Evolutionary conservation across 64 coral and sea anemone species (phyloP).

Genomic region (Trachythela sp.): DNA sequence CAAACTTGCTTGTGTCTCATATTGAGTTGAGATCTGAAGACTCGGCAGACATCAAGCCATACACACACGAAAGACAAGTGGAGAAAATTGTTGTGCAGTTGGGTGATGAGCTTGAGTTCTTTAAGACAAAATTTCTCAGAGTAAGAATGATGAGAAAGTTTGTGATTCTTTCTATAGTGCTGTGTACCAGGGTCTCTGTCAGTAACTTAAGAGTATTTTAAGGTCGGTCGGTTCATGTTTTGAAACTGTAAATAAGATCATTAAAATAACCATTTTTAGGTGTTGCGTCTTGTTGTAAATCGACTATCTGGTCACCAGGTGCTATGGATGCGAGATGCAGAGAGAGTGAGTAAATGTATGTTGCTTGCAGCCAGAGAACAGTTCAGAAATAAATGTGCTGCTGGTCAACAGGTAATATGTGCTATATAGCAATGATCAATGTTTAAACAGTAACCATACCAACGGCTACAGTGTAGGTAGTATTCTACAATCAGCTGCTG

Average conservation of each 20-base stretch:
- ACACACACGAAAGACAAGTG: conserved; percentile 69
- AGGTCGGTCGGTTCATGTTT: too few species aligned
- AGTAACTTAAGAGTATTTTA: too few species aligned
- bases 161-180: too few species aligned
- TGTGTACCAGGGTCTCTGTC: too few species aligned
- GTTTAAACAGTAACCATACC: too few species aligned
- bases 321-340: conserved; percentile 79
- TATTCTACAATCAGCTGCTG: too few species aligned
- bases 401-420: neutral
- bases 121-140: neutral
- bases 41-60: conserved; percentile 73
- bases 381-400: conserved; percentile 53
- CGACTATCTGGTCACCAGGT: conserved; percentile 68
- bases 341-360: conserved; percentile 73
- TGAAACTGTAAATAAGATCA: neutral
- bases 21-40: conserved; percentile 89
- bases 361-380: conserved; percentile 81
- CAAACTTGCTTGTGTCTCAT: conserved; percentile 76
- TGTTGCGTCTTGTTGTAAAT: conserved; percentile 65
- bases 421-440: too few species aligned
- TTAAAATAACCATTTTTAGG: conserved; percentile 29
- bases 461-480: too few species aligned
- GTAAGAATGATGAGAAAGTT: neutral
- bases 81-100: conserved; percentile 81
- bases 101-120: conserved; percentile 52